Conservation (phyloP, 2,888 invertebrate species). For the Corythucha ciliata region DNA sequence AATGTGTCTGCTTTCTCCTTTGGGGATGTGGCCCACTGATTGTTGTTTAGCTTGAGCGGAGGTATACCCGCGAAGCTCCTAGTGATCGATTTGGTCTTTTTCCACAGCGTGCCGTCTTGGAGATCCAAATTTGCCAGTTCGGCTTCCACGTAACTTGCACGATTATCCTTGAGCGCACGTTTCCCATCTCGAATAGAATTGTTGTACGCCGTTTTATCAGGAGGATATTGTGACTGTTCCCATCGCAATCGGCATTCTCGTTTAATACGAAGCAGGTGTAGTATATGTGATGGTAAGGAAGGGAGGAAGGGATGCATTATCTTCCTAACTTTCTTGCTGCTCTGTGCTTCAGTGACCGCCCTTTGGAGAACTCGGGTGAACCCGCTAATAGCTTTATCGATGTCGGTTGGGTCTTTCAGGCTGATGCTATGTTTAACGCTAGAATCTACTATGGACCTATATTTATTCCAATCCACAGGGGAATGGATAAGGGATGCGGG, state of each 20-base stretch:
- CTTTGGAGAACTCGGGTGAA: conserved; percentile 3
- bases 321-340: background rate
- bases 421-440: background rate
- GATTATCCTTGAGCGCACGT: too few relatives aligned
- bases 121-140: too few relatives aligned
- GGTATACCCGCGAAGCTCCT: too few relatives aligned
- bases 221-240: too few relatives aligned
- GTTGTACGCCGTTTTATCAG: too few relatives aligned
- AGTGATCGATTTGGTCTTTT: too few relatives aligned
- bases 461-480: conserved; percentile 8
- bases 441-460: background rate
- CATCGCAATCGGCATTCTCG: background rate
- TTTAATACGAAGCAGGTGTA: background rate
- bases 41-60: too few relatives aligned
- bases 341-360: background rate
- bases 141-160: too few relatives aligned
- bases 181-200: too few relatives aligned
- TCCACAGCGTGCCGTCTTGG: too few relatives aligned
- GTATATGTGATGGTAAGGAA: background rate
- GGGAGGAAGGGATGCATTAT: background rate
- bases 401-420: conserved; percentile 1
- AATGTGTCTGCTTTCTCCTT: too few relatives aligned
- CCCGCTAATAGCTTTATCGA: background rate
- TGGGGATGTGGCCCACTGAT: too few relatives aligned
- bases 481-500: background rate